Base-by-base conservation (phyloP, 2,888 invertebrate species). In the Magallana nippona region DNA sequence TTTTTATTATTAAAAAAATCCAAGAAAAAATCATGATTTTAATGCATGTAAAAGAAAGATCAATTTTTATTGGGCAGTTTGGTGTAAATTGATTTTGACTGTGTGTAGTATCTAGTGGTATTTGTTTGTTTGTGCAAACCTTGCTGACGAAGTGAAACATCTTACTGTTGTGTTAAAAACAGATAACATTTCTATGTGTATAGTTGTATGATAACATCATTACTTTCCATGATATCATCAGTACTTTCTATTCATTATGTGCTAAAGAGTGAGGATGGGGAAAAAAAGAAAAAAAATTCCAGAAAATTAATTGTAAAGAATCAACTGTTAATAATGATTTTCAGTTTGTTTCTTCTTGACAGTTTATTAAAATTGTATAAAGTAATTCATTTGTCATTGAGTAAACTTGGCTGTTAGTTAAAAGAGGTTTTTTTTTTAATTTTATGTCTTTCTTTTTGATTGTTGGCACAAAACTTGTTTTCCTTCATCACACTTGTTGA, bases 401-500 rank as follows among this genome's bases (percentile, higher is more conserved):
- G 8, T 44, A 5, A 44, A 44, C 44, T 44, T 44, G 44, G 8
- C 44, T 44, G 44, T 44, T 44, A 44, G 44, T 44, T 44, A 44
- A 44, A n/a, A n/a, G n/a, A 44, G 44, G 8, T 44, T 0, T 44
- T 44, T 32, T 32, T 44, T 44, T 10, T 44, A 8, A 44, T 44
- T 44, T 5, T 44, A 44, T 44, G 44, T 44, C 44, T 44, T 44
- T 44, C 44, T 44, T 0, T 8, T 44, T 44, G 5, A 44, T 44
- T 44, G 44, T 44, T 44, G 44, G 44, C 44, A 44, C 44, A 44
- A 44, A 8, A 44, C 13, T 71, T 11, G 32, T 32, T 71, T 17
- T 17, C 27, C 32, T 71, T 71, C 71, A 71, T 71, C 71, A 71
- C 71, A 71, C 71, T 71, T 71, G 71, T 71, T 71, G 71, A 71